Conservation (phyloP, 1,140 invertebrate species). For the Halictus rubicundus region DNA sequence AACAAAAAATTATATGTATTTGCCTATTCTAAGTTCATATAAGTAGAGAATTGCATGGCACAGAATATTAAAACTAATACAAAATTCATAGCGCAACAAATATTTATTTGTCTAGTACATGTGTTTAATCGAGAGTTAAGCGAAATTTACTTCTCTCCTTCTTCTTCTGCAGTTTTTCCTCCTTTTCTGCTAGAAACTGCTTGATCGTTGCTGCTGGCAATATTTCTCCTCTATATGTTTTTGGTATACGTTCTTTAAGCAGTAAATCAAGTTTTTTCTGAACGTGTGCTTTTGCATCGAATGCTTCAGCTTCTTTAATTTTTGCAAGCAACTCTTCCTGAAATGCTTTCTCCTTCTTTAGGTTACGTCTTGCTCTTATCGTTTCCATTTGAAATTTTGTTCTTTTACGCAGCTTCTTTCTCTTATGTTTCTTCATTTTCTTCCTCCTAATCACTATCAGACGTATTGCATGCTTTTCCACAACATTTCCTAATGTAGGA, state of each 20-base stretch:
- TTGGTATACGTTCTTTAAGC: constrained; percentile 84
- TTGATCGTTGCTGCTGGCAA: constrained; percentile 85
- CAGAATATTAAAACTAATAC: constrained; percentile 1
- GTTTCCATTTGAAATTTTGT: constrained; percentile 90
- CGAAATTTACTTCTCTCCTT: constrained; percentile 42
- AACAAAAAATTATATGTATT: not conserved
- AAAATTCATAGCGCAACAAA: constrained; percentile 5
- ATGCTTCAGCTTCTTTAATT: constrained; percentile 87
- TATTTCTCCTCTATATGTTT: constrained; percentile 84
- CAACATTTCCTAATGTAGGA: constrained; percentile 56
- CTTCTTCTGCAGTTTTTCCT: constrained; percentile 49
- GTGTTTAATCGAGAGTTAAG: constrained; percentile 58
- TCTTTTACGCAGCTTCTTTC: constrained; percentile 88
- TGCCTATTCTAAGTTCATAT: not conserved
- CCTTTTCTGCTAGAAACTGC: constrained; percentile 72
- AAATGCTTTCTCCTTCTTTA: constrained; percentile 89
- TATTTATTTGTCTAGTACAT: not conserved
- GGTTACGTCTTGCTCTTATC: constrained; percentile 84
- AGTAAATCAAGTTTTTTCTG: constrained; percentile 83
- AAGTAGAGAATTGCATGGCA: not conserved
- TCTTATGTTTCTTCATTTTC: constrained; percentile 94
- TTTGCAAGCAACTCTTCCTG: constrained; percentile 85
- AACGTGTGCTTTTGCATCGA: constrained; percentile 88
- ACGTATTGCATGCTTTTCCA: constrained; percentile 85
- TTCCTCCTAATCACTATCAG: constrained; percentile 88